Percentiles rank a stretch among this genome's conserved stretches.
Evolutionary conservation across 2,113 vertebrate species (phyloP).

Genomic region (Lutjanus erythropterus): DNA sequence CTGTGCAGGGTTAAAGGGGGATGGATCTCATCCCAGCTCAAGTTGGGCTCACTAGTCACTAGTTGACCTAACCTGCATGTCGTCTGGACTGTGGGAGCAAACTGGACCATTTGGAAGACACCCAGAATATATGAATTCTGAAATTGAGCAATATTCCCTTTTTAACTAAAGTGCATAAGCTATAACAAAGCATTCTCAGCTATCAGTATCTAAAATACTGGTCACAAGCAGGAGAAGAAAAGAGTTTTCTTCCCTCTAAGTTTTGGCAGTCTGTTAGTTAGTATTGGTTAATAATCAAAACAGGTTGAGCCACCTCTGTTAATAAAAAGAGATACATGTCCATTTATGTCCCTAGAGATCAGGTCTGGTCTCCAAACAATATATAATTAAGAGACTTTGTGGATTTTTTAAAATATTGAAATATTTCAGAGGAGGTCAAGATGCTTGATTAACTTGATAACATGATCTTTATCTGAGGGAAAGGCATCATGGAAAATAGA

Average conservation of each 20-base stretch:
- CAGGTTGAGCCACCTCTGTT: slow-evolving; percentile 65
- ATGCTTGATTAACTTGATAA: slow-evolving; percentile 68
- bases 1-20: background rate
- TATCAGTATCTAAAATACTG: slow-evolving; percentile 31
- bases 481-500: slow-evolving; percentile 68
- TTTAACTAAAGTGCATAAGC: slow-evolving; percentile 60
- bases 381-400: background rate
- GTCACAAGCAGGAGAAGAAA: slow-evolving; percentile 66
- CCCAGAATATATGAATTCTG: background rate
- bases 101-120: background rate
- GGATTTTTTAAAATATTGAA: background rate
- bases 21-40: background rate
- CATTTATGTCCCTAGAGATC: background rate
- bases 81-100: background rate
- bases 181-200: slow-evolving; percentile 60
- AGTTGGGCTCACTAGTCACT: background rate
- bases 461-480: slow-evolving; percentile 55
- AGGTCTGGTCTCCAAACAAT: slow-evolving; percentile 5
- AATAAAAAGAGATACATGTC: background rate
- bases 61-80: background rate
- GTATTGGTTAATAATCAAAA: slow-evolving; percentile 62
- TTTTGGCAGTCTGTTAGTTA: slow-evolving; percentile 48
- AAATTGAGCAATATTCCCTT: slow-evolving; percentile 61
- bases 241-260: slow-evolving; percentile 46
- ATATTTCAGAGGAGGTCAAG: slow-evolving; percentile 68